A percentile compares a stretch with the other conserved stretches of the same genome.
These are phyloP conservation scores for Neotoma lepida DNA, from an alignment of 2,113 vertebrate species.

Conservation along the genomic window DNA sequence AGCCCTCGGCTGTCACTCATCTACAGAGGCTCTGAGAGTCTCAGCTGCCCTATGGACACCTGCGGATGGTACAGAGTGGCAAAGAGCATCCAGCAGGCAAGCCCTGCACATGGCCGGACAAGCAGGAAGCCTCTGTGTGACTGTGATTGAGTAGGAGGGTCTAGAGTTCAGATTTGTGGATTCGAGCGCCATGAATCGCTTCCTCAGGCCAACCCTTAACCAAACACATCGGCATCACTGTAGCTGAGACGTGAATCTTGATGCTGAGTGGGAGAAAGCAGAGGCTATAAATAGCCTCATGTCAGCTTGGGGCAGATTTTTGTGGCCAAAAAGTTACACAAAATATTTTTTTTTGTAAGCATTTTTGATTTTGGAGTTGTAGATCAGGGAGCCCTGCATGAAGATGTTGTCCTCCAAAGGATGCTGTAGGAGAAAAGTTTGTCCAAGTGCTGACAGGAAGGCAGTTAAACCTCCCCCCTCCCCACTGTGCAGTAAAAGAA, in stretches of 20 bases:
- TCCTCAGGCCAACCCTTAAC: too few relatives aligned
- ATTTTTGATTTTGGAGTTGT: background rate
- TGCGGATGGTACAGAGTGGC: background rate
- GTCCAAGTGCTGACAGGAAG: background rate
- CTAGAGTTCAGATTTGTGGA: background rate
- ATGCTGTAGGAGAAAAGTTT: too few relatives aligned
- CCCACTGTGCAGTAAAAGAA: background rate
- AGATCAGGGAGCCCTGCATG: background rate
- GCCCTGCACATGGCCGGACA: background rate
- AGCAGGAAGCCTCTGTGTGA: background rate
- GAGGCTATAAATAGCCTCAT: background rate
- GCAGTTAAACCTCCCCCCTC: fast-evolving
- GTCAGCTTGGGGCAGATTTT: background rate
- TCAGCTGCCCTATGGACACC: background rate
- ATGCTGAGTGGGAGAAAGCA: fast-evolving
- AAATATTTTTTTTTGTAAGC: background rate
- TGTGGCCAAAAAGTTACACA: background rate
- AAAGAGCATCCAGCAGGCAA: background rate
- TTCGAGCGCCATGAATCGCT: background rate
- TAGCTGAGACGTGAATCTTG: background rate
- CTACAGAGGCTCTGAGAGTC: background rate
- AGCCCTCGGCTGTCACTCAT: background rate
- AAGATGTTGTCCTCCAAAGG: background rate
- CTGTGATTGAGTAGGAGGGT: fast-evolving
- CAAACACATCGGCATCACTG: fast-evolving